Conservation (phyloP, 2,797 vertebrate genomes). For the Tragopan temminckii region DNA sequence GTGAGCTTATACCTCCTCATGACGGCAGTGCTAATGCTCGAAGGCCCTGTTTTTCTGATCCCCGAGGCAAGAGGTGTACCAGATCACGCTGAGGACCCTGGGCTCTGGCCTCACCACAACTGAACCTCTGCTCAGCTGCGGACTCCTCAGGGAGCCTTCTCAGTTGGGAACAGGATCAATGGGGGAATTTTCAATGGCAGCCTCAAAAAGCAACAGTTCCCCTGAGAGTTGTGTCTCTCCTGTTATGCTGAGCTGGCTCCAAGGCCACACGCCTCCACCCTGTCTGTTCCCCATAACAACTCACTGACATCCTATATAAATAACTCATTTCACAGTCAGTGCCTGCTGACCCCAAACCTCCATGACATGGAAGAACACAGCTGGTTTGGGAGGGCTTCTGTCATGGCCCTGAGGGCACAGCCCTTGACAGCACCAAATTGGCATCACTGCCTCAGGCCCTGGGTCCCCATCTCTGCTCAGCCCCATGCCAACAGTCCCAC, state of each 20-base stretch:
- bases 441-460: neutral
- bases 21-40: neutral
- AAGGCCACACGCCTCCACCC: neutral
- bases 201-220: neutral
- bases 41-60: neutral
- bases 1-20: neutral
- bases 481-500: neutral
- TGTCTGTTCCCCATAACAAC: neutral
- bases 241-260: neutral
- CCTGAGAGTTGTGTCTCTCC: neutral
- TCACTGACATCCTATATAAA: neutral
- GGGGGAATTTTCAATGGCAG: neutral
- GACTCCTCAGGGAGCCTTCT: neutral
- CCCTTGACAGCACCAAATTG: neutral
- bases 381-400: neutral
- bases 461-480: neutral
- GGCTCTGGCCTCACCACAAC: neutral
- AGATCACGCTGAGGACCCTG: too few relatives aligned
- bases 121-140: rapidly evolving
- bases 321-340: neutral
- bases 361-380: rapidly evolving
- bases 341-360: neutral
- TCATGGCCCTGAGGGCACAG: neutral
- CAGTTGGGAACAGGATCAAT: rapidly evolving
- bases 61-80: neutral